Base-by-base conservation (phyloP, 1,140 invertebrate genomes). In the Diploscapter pachys region DNA sequence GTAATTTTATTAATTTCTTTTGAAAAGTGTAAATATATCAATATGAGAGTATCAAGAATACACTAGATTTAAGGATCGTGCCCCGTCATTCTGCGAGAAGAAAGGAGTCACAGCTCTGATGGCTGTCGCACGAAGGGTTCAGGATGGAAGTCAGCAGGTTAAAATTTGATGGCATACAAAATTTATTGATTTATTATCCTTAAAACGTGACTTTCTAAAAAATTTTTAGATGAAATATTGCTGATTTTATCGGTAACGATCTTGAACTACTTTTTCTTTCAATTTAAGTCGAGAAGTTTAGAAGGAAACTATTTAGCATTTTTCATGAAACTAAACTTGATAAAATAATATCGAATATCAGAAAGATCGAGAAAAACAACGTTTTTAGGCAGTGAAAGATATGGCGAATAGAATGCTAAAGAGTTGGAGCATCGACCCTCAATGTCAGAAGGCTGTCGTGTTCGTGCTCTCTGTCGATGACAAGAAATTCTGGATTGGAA, bases 351-450 rank as follows among this genome's bases (percentile, higher is more conserved):
- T 31, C 31, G 31, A 31, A 31, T 31, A 31, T 9, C 57, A 11
- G 9, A 59, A 11, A 59, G 57, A 9, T 59, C 13, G 9, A 59
- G 9, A 11, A 11, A 81, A 80, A 31, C 31, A 31, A 31, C 31
- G 31, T 31, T 31, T 31, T 31, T 31, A 31, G 31, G 31, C 73
- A 8, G 81, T 83, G 0, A 76, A 79, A 66, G 66, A 52, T 13
- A 84, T 84, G 81, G 82, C 82, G 50, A 84, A 85, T 59, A 79
- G 82, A 31, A 80, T 84, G 72, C 71, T 82, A 48, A 63, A 73
- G 31, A 75, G 59, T 56, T 84, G 82, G 82, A 73, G 63, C 11
- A 67, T 84, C n/a, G 82, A 84, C 75, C 55, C 76, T 56, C 82
- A 84, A 55, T 84, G 82, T 64, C 56, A 77, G 72, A 84, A 84